Conservation (phyloP, 1,140 invertebrate species). For the Leptoteleia sp. region DNA sequence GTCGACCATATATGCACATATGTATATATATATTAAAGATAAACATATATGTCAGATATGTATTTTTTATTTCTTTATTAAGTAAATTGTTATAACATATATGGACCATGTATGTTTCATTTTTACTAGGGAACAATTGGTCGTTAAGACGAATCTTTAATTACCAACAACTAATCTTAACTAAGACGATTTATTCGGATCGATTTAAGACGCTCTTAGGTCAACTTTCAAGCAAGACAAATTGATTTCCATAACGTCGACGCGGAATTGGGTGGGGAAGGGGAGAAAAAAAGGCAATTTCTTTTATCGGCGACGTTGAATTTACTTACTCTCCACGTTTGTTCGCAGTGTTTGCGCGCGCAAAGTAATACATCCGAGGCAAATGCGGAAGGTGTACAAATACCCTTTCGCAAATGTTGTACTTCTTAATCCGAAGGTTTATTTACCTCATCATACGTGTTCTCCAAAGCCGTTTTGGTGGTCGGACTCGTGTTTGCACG, state of each 20-base stretch:
- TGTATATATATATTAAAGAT: no score
- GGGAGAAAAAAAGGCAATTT: conserved; percentile 20
- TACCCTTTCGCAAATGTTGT: conserved; percentile 49
- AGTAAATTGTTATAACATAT: no score
- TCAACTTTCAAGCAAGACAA: conserved; percentile 3
- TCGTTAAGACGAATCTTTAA: no score
- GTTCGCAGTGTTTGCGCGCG: conserved; percentile 23
- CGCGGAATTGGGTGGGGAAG: not conserved
- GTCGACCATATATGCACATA: no score
- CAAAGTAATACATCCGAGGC: conserved; percentile 46
- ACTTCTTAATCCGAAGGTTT: conserved; percentile 55
- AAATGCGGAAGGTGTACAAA: conserved; percentile 46
- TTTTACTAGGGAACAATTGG: no score
- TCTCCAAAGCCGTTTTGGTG: conserved; percentile 40
- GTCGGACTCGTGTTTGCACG: conserved; percentile 24
- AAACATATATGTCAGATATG: no score
- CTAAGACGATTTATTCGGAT: conserved; percentile 24
- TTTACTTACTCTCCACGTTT: conserved; percentile 44
- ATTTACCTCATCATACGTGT: conserved; percentile 44
- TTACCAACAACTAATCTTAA: conserved; percentile 10
- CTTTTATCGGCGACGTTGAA: conserved; percentile 23
- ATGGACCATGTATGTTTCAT: no score
- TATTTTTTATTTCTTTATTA: no score
- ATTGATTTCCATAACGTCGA: not conserved
- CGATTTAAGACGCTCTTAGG: not conserved